phyloP scores from a whole-genome alignment of 2,888 invertebrate species.

The Epicampocera succincta region DNA sequence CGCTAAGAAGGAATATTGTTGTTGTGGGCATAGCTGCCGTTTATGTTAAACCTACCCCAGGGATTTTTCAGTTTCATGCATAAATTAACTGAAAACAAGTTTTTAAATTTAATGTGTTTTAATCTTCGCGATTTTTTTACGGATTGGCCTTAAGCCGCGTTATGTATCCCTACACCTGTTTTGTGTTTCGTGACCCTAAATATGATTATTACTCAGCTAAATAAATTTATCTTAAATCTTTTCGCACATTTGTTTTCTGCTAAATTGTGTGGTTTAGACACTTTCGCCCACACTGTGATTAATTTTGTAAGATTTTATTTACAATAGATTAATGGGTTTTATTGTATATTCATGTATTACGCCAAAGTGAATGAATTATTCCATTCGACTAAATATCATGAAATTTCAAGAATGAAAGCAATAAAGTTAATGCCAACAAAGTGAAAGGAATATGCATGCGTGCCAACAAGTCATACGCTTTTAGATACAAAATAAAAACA shows the following conservation, averaged over 20 bases:
- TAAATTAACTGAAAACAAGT: conserved; percentile 40
- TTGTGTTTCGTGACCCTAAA: neutral
- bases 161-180: conserved; percentile 31
- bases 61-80: conserved; percentile 43
- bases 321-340: conserved; percentile 44
- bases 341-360: conserved; percentile 61
- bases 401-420: conserved; percentile 21
- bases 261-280: conserved; percentile 22
- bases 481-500: neutral
- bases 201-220: neutral
- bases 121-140: neutral
- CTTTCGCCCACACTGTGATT: conserved; percentile 18
- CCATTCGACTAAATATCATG: conserved; percentile 51
- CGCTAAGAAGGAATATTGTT: neutral
- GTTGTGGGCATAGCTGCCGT: conserved; percentile 1
- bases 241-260: conserved; percentile 9
- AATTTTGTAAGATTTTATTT: conserved; percentile 23
- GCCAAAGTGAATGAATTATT: conserved; percentile 61
- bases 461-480: conserved; percentile 23
- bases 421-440: conserved; percentile 25
- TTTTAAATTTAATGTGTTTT: conserved; percentile 21
- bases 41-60: conserved; percentile 39
- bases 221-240: neutral
- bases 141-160: neutral
- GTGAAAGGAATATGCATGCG: conserved; percentile 7